These are phyloP conservation scores for Beris chalybata DNA, from an alignment of 2,888 invertebrate species.

Conservation along the genomic window DNA sequence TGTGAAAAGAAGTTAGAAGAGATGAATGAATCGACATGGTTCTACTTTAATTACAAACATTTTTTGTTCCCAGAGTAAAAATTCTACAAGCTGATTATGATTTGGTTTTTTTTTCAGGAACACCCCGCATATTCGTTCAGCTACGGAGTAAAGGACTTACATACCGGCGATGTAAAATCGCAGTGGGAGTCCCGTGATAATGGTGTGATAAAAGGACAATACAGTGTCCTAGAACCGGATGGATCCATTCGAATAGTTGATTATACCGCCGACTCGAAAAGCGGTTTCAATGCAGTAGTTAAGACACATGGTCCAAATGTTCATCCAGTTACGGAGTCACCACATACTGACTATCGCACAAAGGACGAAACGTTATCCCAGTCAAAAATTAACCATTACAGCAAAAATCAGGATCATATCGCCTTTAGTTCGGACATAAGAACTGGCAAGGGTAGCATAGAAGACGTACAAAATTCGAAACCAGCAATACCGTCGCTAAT, in stretches of 20 bases:
- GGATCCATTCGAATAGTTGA: slow-evolving; percentile 63
- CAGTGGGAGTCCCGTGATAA: slow-evolving; percentile 64
- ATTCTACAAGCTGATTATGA: no score
- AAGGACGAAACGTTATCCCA: slow-evolving; percentile 50
- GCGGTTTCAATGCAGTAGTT: slow-evolving; percentile 61
- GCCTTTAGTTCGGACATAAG: slow-evolving; percentile 54
- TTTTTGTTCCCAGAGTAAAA: no score
- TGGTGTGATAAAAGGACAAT: slow-evolving; percentile 60
- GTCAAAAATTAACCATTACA: slow-evolving; percentile 56
- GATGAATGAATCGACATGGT: no score
- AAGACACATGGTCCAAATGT: slow-evolving; percentile 57
- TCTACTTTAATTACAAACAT: no score
- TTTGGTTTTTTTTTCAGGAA: slow-evolving; percentile 48
- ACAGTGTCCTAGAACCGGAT: slow-evolving; percentile 69
- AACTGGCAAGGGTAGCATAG: slow-evolving; percentile 47
- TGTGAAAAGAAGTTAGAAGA: no score
- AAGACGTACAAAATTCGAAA: slow-evolving; percentile 51
- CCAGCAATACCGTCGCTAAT: slow-evolving; percentile 52
- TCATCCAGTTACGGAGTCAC: slow-evolving; percentile 52
- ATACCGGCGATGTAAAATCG: slow-evolving; percentile 62
- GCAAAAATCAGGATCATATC: slow-evolving; percentile 55
- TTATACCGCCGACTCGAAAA: slow-evolving; percentile 61
- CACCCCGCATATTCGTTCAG: slow-evolving; percentile 62
- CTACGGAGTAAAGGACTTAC: slow-evolving; percentile 62
- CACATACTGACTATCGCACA: slow-evolving; percentile 44